Percentiles rank a stretch among this genome's conserved stretches.
These are phyloP conservation scores for Deroptyus accipitrinus DNA, from an alignment of 2,113 vertebrate species.

Conservation along the genomic window DNA sequence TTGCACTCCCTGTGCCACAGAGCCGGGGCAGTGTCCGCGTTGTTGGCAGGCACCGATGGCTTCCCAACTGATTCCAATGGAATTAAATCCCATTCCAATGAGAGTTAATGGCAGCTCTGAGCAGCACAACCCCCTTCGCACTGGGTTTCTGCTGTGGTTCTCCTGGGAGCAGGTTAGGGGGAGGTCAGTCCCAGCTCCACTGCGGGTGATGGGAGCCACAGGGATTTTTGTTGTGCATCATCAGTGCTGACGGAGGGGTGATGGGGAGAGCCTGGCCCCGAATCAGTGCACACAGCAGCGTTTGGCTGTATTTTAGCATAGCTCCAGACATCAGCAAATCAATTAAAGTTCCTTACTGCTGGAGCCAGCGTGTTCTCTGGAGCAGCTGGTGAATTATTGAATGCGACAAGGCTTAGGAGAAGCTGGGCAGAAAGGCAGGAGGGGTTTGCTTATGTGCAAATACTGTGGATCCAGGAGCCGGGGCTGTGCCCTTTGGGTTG, in stretches of 20 bases:
- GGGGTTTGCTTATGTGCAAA: background rate
- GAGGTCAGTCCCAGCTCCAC: background rate
- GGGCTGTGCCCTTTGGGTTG: background rate
- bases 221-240: background rate
- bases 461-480: background rate
- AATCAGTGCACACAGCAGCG: background rate
- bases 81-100: background rate
- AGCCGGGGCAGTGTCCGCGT: background rate
- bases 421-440: background rate
- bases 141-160: background rate
- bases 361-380: background rate
- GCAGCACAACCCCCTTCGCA: background rate
- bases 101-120: background rate
- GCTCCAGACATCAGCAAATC: background rate
- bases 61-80: background rate
- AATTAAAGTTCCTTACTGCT: background rate
- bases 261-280: background rate
- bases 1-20: background rate
- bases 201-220: background rate
- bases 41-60: background rate
- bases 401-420: background rate
- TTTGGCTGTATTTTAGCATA: background rate
- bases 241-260: accelerated
- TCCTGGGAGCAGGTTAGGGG: background rate
- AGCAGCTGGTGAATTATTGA: background rate